These are phyloP conservation scores for Pogonophryne albipinna DNA, from an alignment of 2,797 vertebrate genomes.

Conservation along the genomic window DNA sequence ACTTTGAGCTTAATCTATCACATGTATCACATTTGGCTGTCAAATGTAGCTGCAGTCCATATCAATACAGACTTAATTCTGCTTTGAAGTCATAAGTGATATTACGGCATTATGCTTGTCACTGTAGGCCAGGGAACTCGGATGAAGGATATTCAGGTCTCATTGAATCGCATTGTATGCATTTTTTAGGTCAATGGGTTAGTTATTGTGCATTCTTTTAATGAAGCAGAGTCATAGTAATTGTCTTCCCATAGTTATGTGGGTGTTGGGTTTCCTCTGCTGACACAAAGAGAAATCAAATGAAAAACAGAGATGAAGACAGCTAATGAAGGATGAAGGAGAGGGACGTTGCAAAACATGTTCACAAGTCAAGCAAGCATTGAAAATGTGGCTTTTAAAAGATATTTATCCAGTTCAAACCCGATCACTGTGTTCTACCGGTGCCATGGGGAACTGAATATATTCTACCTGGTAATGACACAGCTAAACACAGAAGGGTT, in stretches of 20 bases:
- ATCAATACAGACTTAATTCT: conserved; percentile 35
- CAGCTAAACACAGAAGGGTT: conserved; percentile 86
- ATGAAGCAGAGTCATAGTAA: conserved; percentile 29
- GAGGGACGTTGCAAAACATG: neutral
- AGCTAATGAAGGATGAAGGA: conserved; percentile 30
- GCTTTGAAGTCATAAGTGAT: conserved; percentile 54
- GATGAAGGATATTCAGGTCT: conserved; percentile 30
- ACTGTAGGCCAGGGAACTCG: conserved; percentile 40
- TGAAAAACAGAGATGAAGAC: conserved; percentile 49
- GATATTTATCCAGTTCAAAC: neutral
- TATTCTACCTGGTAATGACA: conserved; percentile 82
- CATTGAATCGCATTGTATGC: conserved; percentile 15
- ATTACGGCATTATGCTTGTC: conserved; percentile 60
- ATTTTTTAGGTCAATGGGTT: conserved; percentile 46
- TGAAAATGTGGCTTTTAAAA: conserved; percentile 13
- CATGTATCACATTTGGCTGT: conserved; percentile 39
- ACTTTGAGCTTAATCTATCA: conserved; percentile 34
- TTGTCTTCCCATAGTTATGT: conserved; percentile 22
- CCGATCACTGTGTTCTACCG: neutral
- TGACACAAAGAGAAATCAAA: conserved; percentile 50
- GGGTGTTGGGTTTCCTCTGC: conserved; percentile 46
- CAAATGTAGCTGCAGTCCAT: conserved; percentile 37
- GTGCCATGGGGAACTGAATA: conserved; percentile 13
- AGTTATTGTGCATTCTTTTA: conserved; percentile 42
- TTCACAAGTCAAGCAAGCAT: neutral